Evolutionary conservation across 2,113 vertebrate genomes (phyloP), one percentile per base, ranked within the genome.

Genomic region (Amphiprion percula): DNA sequence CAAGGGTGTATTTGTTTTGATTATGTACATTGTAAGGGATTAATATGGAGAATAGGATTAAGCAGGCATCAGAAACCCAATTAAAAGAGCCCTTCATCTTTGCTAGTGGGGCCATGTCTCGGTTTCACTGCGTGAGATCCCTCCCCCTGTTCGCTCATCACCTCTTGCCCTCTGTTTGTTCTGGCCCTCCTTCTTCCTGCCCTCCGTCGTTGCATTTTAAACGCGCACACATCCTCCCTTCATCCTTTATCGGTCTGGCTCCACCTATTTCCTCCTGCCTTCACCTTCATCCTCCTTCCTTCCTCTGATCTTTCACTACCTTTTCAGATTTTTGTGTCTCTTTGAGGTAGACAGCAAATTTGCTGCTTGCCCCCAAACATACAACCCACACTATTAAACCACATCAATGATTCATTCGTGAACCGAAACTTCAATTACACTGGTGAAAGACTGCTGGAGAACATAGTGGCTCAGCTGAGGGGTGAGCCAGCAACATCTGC

Each of bases 41-140:
- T 93, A 91, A 91, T 91, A 83, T 76, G 79, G 80, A 90, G 89
- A 92, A 92, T 84, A 54, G 90, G 91, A 94, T 94, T 94, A 94
- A 87, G 78, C 80, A 33, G 50, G 83, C 90, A 85, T 91, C 91
- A 88, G 89, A 87, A 94, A 93, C 86, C 72, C 88, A 94, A 94
- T 95, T 94, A 94, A 92, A 93, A 86, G 47, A 89, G 81, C 84
- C 80, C 87, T 90, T 89, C 79, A 90, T 89, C 87, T 91, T 68
- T 30, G 84, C 84, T 77, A 80, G 86, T 37, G 28, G 76, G 76
- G 73, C 67, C 16, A 23, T 69, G 70, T 85, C 71, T 89, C 46
- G 0, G 63, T 86, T 75, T 84, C 83, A 54, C 73, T 59, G 83
- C 66, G 79, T 79, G 84, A 71, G 86, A 88, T 89, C 84, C 54